Percentiles rank a stretch among this genome's conserved stretches.
Evolutionary conservation across 2,888 invertebrate genomes (phyloP).

Genomic region (Baccha elongata): DNA sequence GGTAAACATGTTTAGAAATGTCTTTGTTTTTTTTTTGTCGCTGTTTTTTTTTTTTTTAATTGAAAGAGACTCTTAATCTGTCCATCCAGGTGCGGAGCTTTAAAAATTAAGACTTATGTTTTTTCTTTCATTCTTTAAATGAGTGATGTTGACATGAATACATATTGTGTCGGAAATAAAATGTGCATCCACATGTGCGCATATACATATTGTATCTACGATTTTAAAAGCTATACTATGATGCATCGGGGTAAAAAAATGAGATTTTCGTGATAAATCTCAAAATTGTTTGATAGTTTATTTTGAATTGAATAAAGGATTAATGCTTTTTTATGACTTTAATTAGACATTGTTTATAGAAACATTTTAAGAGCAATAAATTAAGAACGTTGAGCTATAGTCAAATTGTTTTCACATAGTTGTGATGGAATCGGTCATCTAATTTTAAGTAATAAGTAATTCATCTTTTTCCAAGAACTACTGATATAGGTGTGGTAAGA

Average conservation of each 20-base stretch:
- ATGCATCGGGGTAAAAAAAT: background rate
- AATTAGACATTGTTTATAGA: slow-evolving; percentile 1
- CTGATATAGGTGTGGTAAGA: too few species aligned
- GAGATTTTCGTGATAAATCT: background rate
- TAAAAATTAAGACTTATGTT: slow-evolving; percentile 22
- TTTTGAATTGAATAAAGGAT: background rate
- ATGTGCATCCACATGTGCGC: too few species aligned
- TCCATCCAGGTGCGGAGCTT: slow-evolving; percentile 19
- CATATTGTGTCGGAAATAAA: too few species aligned
- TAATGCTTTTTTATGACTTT: background rate
- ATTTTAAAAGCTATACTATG: too few species aligned
- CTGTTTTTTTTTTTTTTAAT: slow-evolving; percentile 15
- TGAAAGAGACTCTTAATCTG: slow-evolving; percentile 39
- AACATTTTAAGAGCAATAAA: background rate
- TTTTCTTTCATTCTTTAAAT: slow-evolving; percentile 1
- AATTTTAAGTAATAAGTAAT: too few species aligned
- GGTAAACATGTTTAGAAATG: slow-evolving; percentile 38
- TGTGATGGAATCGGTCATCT: too few species aligned
- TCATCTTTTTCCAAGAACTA: too few species aligned
- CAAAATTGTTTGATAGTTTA: slow-evolving; percentile 8
- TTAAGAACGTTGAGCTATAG: too few species aligned
- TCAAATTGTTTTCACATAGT: too few species aligned
- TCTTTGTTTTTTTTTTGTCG: slow-evolving; percentile 14
- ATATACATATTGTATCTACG: too few species aligned
- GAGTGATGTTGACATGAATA: slow-evolving; percentile 40